Evolutionary conservation across 1,140 invertebrate species (phyloP), one percentile per base, ranked within the genome.

Genomic region (Drosophila sproati): DNA sequence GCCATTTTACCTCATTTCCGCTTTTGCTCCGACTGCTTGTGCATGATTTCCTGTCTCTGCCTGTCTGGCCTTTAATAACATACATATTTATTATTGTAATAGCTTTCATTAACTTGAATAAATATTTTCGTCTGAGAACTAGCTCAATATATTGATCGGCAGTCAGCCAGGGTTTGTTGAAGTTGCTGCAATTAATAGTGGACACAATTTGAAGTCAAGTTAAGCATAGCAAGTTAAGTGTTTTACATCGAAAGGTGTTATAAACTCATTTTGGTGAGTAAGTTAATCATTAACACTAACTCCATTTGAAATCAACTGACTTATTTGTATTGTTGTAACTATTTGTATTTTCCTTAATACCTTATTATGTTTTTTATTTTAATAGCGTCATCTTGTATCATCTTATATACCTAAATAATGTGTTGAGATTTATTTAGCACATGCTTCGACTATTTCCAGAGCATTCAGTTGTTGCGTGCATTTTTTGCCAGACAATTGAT

Each of bases 391-490:
- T 20, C 20, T 43, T 43, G 3, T 4, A 43, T 41, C 39, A 41
- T 41, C 39, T 41, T 31, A 29, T 41, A 10, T 3, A 10, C 39
- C 7, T 55, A 29, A 10, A 28, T 43, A 41, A n/a, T 5, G 62
- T 31, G 45, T 32, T 76, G 51, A 57, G 37, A 82, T 67, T 85
- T 85, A 57, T 60, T 35, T 51, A 43, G 73, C 55, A 48, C 60
- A 76, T 81, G 48, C 61, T 80, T 77, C 72, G 55, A 77, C 67
- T 72, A 47, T 73, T 67, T 66, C 41, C 12, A 6, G 31, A 73
- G 60, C 10, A 68, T 32, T 32, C 37, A 55, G 41, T 54, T 67
- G 52, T 56, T 41, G 29, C 34, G 5, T 12, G 12, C 37, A 39
- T 63, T 62, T 32, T 28, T 31, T 57, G 59, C 45, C 45, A 59